phyloP scores from a whole-genome alignment of 2,797 vertebrate genomes.

The Sebastes nivosus region DNA sequence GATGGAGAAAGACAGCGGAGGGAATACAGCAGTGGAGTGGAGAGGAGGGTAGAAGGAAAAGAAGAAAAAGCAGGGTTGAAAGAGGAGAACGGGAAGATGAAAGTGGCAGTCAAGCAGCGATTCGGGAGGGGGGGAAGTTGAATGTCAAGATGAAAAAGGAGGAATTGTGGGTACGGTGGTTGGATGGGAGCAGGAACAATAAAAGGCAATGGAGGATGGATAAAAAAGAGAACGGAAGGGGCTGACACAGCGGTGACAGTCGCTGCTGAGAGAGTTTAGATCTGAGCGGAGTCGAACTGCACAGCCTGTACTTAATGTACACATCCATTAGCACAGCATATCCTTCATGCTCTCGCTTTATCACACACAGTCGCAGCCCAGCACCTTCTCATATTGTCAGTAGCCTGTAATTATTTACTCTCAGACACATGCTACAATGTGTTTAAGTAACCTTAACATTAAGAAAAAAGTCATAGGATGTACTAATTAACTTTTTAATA shows the following conservation, averaged over 20 bases:
- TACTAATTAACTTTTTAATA: background rate
- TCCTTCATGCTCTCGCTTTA: background rate
- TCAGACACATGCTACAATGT: background rate
- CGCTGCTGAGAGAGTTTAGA: background rate
- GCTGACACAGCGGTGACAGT: background rate
- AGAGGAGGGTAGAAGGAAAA: background rate
- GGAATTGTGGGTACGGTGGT: background rate
- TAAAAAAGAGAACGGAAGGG: background rate
- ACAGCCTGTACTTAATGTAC: background rate
- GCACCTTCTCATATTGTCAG: background rate
- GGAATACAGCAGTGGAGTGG: background rate
- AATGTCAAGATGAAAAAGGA: conserved; percentile 30
- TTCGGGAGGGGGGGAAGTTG: background rate
- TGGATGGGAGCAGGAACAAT: background rate
- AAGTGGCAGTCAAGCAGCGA: conserved; percentile 4
- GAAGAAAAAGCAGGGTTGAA: background rate
- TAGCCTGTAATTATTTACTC: background rate
- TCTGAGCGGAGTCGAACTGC: background rate
- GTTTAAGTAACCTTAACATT: background rate
- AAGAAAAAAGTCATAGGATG: background rate
- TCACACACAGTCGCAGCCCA: background rate
- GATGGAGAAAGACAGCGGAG: background rate
- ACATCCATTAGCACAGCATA: background rate
- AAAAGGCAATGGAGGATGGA: background rate
- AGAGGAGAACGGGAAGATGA: background rate